Evolutionary conservation across 2,113 vertebrate species (phyloP).

Genomic region (Menura novaehollandiae): DNA sequence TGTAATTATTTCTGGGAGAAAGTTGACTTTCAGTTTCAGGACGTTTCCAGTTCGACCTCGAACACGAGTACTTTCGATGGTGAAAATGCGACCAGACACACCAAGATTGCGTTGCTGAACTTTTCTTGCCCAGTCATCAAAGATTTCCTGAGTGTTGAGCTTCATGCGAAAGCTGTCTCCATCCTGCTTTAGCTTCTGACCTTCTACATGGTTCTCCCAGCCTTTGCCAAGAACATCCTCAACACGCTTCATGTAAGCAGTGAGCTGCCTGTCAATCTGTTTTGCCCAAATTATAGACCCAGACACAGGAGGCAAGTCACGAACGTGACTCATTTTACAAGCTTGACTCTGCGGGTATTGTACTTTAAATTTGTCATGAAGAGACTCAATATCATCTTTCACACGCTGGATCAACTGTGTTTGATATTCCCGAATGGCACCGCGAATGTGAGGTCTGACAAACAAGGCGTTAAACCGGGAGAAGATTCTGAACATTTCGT

Average conservation of each 20-base stretch:
- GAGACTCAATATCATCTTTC: constrained; percentile 96
- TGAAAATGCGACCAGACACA: constrained; percentile 95
- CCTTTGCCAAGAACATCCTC: constrained; percentile 97
- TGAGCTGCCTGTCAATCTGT: constrained; percentile 96
- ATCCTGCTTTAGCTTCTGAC: constrained; percentile 97
- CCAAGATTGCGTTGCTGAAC: constrained; percentile 98
- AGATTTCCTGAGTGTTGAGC: constrained; percentile 98
- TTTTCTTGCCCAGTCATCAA: constrained; percentile 97
- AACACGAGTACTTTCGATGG: constrained; percentile 92
- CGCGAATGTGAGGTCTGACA: constrained; percentile 94
- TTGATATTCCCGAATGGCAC: constrained; percentile 97
- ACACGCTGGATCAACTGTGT: constrained; percentile 96
- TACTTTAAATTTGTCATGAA: constrained; percentile 99
- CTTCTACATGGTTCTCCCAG: constrained; percentile 98
- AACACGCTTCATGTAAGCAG: constrained; percentile 98
- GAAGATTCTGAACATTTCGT: constrained; percentile 99
- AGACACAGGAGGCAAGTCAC: constrained; percentile 92
- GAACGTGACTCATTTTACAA: constrained; percentile 97
- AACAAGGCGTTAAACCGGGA: constrained; percentile 98
- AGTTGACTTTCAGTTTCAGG: constrained; percentile 97
- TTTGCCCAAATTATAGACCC: constrained; percentile 99
- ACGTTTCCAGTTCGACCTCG: constrained; percentile 90
- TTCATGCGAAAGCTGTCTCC: constrained; percentile 98
- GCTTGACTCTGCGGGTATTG: constrained; percentile 98
- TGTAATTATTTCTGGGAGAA: constrained; percentile 97